phyloP scores from a whole-genome alignment of 2,888 invertebrate species.

The Trachelus stipa region DNA sequence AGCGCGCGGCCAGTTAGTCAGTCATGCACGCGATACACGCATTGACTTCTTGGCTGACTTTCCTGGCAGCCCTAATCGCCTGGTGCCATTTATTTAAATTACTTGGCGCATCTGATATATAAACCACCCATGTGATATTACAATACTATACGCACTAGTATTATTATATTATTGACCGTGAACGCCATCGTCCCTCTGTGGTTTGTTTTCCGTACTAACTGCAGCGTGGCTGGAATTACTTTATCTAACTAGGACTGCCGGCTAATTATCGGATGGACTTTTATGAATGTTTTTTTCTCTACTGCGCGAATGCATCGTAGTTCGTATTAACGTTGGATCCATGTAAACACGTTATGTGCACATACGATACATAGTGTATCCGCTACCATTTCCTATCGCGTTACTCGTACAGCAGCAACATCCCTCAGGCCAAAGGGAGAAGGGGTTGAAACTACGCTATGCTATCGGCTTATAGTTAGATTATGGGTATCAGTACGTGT shows the following conservation, averaged over 20 bases:
- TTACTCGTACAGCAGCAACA: not conserved
- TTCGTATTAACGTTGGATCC: not conserved
- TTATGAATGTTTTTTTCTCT: not conserved
- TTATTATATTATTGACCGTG: not conserved
- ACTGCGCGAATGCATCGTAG: not conserved
- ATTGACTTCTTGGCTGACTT: conserved; percentile 49
- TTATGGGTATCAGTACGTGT: not conserved
- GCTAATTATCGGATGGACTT: not conserved
- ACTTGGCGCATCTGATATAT: conserved; percentile 40
- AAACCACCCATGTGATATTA: not conserved
- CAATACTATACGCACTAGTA: not conserved
- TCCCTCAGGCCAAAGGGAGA: not conserved
- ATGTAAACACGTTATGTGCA: not conserved
- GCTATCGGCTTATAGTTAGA: not conserved
- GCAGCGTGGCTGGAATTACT: not conserved
- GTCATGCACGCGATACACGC: conserved; percentile 60
- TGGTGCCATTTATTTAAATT: conserved; percentile 50
- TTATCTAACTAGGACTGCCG: not conserved
- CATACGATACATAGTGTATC: not conserved
- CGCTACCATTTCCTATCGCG: not conserved
- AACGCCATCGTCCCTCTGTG: not conserved
- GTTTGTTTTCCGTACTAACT: not conserved
- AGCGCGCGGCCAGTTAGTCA: conserved; percentile 58
- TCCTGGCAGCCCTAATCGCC: conserved; percentile 34
- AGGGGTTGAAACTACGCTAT: not conserved